Percentiles rank a stretch among this genome's conserved stretches.
These are phyloP conservation scores for Sarcophaga peregrina DNA, from an alignment of 1,140 invertebrate genomes.

Conservation along the genomic window DNA sequence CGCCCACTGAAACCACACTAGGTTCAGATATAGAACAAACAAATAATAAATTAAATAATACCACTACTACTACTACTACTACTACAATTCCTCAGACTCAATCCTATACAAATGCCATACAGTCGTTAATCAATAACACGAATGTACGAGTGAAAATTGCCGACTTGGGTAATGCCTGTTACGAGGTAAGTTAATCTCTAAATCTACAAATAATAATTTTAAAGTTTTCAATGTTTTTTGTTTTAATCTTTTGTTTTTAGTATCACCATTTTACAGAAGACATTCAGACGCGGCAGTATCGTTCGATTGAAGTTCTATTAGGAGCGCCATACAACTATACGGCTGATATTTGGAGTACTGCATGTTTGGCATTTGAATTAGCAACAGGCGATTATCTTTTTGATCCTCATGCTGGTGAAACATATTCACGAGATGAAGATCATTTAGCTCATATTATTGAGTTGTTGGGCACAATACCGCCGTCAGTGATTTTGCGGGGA, in stretches of 20 bases:
- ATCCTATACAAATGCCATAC: constrained; percentile 69
- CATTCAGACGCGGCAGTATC: constrained; percentile 98
- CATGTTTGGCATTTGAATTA: constrained; percentile 98
- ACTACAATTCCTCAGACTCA: constrained; percentile 54
- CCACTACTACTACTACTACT: constrained; percentile 24
- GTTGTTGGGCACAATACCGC: constrained; percentile 93
- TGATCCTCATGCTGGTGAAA: constrained; percentile 92
- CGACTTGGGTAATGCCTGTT: constrained; percentile 98
- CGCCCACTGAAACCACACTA: constrained; percentile 36
- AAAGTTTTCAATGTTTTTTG: background rate
- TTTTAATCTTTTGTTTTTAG: constrained; percentile 46
- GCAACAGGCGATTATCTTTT: constrained; percentile 99
- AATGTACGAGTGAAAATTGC: constrained; percentile 95
- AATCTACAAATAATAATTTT: background rate
- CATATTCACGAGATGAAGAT: constrained; percentile 94
- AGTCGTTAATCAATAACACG: constrained; percentile 88
- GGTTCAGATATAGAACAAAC: constrained; percentile 37
- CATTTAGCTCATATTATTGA: constrained; percentile 99
- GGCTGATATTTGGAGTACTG: constrained; percentile 98
- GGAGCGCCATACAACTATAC: constrained; percentile 94
- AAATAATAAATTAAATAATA: constrained; percentile 31
- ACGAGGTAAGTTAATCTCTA: constrained; percentile 71
- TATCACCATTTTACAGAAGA: constrained; percentile 72
- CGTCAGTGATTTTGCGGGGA: constrained; percentile 62
- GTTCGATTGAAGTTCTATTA: constrained; percentile 91